Evolutionary conservation across 2,113 vertebrate species (phyloP).

Genomic region (Haemorhous mexicanus): DNA sequence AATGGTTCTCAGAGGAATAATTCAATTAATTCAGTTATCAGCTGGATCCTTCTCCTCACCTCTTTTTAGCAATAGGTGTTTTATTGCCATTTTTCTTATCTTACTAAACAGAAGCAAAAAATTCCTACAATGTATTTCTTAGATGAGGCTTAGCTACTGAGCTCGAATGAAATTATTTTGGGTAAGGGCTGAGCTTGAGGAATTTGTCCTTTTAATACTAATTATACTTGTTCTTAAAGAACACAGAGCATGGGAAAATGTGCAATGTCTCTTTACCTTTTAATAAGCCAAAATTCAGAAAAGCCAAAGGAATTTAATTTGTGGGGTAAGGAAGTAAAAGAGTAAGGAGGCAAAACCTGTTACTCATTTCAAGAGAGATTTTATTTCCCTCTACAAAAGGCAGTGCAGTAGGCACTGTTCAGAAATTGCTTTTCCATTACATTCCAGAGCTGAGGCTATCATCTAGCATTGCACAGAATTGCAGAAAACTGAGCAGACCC

Average conservation of each 20-base stretch:
- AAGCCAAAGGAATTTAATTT: neutral
- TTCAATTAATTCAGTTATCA: conserved; percentile 20
- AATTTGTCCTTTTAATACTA: neutral
- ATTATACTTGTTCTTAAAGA: neutral
- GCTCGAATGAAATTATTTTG: neutral
- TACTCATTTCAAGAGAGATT: neutral
- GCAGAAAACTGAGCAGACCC: neutral
- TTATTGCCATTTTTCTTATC: neutral
- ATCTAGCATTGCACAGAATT: neutral
- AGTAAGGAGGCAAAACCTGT: neutral
- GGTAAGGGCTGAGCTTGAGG: neutral
- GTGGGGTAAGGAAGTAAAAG: neutral
- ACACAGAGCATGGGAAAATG: neutral
- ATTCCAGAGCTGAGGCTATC: neutral
- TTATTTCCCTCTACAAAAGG: neutral
- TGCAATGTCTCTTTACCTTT: neutral
- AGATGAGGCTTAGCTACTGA: neutral
- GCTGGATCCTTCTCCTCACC: neutral
- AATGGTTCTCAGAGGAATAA: neutral
- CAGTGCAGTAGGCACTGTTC: neutral
- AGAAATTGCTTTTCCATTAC: neutral
- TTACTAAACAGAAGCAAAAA: neutral
- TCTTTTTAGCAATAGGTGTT: neutral
- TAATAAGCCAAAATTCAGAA: neutral
- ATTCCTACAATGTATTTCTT: neutral